Evolutionary conservation across 2,888 invertebrate genomes (phyloP).

Genomic region (Microctonus hyperodae): DNA sequence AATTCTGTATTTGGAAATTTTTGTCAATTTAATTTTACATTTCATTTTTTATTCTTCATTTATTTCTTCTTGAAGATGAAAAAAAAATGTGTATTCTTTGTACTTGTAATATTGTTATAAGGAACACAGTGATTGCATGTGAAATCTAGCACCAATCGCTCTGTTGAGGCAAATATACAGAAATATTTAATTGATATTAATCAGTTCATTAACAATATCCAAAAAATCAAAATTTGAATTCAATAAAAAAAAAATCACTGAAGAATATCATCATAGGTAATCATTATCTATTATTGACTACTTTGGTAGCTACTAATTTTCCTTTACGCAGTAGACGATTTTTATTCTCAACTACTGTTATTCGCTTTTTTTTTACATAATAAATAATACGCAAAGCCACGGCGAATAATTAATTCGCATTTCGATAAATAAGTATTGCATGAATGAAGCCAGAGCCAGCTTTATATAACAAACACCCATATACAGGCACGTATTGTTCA

Average conservation of each 20-base stretch:
- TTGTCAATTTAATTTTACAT: neutral
- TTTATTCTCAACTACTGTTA: neutral
- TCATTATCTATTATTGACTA: neutral
- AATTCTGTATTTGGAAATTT: neutral
- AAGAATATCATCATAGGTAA: neutral
- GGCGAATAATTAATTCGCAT: neutral
- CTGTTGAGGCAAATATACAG: neutral
- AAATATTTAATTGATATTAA: neutral
- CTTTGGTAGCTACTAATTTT: neutral
- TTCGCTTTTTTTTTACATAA: neutral
- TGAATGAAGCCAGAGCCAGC: neutral
- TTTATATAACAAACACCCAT: neutral
- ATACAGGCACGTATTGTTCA: neutral
- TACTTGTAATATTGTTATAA: neutral
- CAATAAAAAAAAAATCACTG: neutral
- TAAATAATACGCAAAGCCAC: neutral
- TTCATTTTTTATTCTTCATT: neutral
- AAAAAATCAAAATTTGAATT: neutral
- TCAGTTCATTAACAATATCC: neutral
- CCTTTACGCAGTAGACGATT: neutral
- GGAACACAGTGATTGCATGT: neutral
- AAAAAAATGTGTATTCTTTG: neutral
- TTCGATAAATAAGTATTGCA: neutral
- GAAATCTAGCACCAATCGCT: conserved; percentile 14
- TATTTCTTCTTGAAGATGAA: neutral